Evolutionary conservation across 2,888 invertebrate genomes (phyloP).

Genomic region (Heliconius charithonia): DNA sequence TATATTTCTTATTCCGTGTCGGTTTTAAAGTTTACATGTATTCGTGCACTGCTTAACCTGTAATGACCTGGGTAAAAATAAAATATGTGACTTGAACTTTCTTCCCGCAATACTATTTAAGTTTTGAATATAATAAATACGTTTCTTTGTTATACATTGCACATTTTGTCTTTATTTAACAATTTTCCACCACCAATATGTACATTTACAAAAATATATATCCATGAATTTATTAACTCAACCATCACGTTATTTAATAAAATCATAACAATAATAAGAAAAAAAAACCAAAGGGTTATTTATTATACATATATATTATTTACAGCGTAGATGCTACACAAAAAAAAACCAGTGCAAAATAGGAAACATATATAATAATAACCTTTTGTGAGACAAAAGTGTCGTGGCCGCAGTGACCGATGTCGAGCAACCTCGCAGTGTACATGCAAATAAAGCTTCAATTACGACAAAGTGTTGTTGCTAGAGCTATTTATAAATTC

Average conservation of each 20-base stretch:
- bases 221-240: too few species aligned
- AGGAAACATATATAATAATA: slow-evolving; percentile 29
- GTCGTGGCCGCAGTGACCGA: slow-evolving; percentile 39
- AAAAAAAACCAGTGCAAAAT: slow-evolving; percentile 32
- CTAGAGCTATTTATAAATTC: slow-evolving; percentile 37
- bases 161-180: neutral
- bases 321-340: neutral
- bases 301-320: neutral
- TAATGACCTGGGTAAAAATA: slow-evolving; percentile 24
- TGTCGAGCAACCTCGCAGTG: slow-evolving; percentile 42
- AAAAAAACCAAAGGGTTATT: neutral
- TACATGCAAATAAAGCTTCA: slow-evolving; percentile 42
- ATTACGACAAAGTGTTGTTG: slow-evolving; percentile 35
- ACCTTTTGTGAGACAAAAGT: slow-evolving; percentile 24
- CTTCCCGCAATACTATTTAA: slow-evolving; percentile 2
- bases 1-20: slow-evolving; percentile 11
- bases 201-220: neutral
- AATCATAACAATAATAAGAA: too few species aligned
- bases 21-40: slow-evolving; percentile 5
- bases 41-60: slow-evolving; percentile 28
- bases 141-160: neutral
- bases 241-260: neutral
- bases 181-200: neutral
- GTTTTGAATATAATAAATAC: neutral
- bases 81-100: neutral